Conservation (phyloP, 2,888 invertebrate species). For the Lathronympha strigana region DNA sequence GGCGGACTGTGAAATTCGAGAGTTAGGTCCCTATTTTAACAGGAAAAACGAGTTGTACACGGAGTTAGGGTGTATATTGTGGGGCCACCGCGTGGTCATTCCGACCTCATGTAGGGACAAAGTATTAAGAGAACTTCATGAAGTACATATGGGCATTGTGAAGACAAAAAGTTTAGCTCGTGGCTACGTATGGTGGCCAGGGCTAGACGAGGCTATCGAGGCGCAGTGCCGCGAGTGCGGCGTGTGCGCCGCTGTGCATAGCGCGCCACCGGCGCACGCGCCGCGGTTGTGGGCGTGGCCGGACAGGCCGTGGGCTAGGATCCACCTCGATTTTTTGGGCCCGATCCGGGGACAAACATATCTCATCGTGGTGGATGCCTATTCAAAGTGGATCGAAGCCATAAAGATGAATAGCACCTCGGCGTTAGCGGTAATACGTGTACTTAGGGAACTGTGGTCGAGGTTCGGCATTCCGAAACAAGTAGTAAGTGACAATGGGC, state of each 20-base stretch:
- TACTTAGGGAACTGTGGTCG: background rate
- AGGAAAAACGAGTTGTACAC: background rate
- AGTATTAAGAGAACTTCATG: background rate
- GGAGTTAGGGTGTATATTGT: no score
- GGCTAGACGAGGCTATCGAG: background rate
- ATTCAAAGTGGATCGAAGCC: background rate
- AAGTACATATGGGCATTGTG: background rate
- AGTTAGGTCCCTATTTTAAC: constrained; percentile 13
- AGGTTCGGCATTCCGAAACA: background rate
- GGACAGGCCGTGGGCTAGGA: background rate
- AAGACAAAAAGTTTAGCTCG: background rate
- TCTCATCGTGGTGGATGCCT: background rate
- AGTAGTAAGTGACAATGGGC: background rate
- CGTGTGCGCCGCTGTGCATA: background rate
- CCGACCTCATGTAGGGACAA: background rate
- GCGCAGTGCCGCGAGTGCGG: background rate
- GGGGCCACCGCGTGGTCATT: no score
- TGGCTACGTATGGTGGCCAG: background rate
- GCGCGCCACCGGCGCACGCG: background rate
- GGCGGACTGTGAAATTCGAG: background rate
- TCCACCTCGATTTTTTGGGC: background rate
- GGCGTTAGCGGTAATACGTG: background rate
- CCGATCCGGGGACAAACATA: background rate
- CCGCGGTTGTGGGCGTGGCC: background rate
- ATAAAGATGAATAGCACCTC: background rate